Percentiles rank a stretch among this genome's conserved stretches.
These are phyloP conservation scores for Osmoderma eremita DNA, from an alignment of 2,888 invertebrate species.

Conservation along the genomic window DNA sequence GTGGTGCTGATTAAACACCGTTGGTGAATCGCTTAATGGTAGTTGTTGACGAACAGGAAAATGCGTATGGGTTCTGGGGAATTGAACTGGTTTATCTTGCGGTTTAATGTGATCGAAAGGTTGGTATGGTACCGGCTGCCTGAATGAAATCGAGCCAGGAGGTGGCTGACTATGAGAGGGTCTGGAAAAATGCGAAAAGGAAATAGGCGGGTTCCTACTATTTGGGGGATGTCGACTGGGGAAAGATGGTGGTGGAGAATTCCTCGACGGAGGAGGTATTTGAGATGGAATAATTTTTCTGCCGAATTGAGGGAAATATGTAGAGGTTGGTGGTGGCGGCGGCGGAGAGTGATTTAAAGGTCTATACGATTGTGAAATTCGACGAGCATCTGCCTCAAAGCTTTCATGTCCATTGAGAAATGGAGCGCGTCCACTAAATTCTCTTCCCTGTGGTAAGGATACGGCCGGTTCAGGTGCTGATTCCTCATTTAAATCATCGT, in stretches of 20 bases:
- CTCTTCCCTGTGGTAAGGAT: constrained; percentile 60
- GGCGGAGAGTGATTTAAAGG: constrained; percentile 65
- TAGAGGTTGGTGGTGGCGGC: constrained; percentile 56
- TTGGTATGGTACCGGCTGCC: constrained; percentile 59
- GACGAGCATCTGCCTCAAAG: constrained; percentile 34
- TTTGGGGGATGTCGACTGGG: constrained; percentile 27
- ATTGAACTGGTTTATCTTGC: constrained; percentile 57
- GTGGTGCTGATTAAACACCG: constrained; percentile 57
- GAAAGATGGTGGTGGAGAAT: constrained; percentile 37
- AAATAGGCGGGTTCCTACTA: not conserved
- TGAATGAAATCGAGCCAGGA: constrained; percentile 41
- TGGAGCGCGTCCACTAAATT: constrained; percentile 10
- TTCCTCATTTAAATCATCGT: constrained; percentile 69
- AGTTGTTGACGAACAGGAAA: constrained; percentile 57
- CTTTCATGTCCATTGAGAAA: constrained; percentile 18
- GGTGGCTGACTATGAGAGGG: constrained; percentile 41
- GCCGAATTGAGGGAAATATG: constrained; percentile 41
- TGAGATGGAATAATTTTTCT: constrained; percentile 41
- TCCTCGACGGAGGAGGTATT: constrained; percentile 38
- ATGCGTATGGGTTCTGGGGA: constrained; percentile 66
- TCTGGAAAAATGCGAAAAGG: constrained; percentile 29
- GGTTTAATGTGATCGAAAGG: constrained; percentile 53
- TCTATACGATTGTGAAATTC: constrained; percentile 67
- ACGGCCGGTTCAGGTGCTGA: constrained; percentile 74
- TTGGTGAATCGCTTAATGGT: constrained; percentile 49